Percentiles rank a stretch among this genome's conserved stretches.
These are phyloP conservation scores for Enteromius mattozi DNA, from an alignment of 2,797 vertebrate genomes.

Conservation along the genomic window DNA sequence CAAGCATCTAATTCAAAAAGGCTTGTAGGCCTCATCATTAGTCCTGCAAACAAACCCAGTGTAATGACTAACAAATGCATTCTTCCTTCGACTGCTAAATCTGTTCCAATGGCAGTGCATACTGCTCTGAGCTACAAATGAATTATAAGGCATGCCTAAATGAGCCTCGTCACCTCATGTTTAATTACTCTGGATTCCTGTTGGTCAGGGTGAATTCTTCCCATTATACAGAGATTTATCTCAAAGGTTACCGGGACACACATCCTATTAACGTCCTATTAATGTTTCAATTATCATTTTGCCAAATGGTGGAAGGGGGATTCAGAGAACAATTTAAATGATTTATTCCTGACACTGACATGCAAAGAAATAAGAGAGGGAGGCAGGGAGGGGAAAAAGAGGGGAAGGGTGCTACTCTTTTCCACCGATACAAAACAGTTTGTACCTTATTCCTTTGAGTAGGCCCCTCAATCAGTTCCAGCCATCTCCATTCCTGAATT, in stretches of 20 bases:
- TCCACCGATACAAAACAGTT: slow-evolving; percentile 73
- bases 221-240: slow-evolving; percentile 76
- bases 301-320: slow-evolving; percentile 68
- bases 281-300: slow-evolving; percentile 80
- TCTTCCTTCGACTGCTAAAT: slow-evolving; percentile 42
- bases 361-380: slow-evolving; percentile 62
- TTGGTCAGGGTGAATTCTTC: slow-evolving; percentile 71
- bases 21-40: slow-evolving; percentile 62
- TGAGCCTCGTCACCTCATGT: slow-evolving; percentile 64
- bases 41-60: slow-evolving; percentile 60
- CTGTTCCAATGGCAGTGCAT: slow-evolving; percentile 55
- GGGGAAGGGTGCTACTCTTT: slow-evolving; percentile 58
- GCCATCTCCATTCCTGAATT: slow-evolving; percentile 75
- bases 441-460: slow-evolving; percentile 68
- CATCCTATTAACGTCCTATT: slow-evolving; percentile 77
- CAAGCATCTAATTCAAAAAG: slow-evolving; percentile 67
- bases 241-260: slow-evolving; percentile 80
- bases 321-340: slow-evolving; percentile 77
- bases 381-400: slow-evolving; percentile 9
- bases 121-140: slow-evolving; percentile 57
- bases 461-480: slow-evolving; percentile 70
- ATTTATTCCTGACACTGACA: slow-evolving; percentile 76
- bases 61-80: slow-evolving; percentile 37
- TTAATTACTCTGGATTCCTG: slow-evolving; percentile 73
- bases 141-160: slow-evolving; percentile 66